Conservation (phyloP, 1,140 invertebrate species). For the Bemisia tabaci region DNA sequence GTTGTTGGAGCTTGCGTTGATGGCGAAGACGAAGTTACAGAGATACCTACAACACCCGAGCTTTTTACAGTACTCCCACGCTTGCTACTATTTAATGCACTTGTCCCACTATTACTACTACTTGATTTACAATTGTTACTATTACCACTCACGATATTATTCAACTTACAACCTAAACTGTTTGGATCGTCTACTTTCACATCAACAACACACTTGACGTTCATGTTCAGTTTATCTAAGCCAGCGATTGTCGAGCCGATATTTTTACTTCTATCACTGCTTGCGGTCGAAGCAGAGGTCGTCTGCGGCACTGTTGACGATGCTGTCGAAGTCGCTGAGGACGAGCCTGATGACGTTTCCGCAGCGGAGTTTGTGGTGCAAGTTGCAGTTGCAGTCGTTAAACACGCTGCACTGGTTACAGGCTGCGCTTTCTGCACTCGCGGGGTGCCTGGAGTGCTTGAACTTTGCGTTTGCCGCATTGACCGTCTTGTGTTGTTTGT, state of each 20-base stretch:
- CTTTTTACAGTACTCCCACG: not conserved
- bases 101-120: conserved; percentile 17
- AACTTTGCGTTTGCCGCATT: not conserved
- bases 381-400: too few relatives aligned
- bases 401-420: too few relatives aligned
- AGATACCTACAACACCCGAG: not conserved
- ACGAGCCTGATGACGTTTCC: not conserved
- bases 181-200: not conserved
- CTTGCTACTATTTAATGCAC: conserved; percentile 10
- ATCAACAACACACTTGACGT: not conserved
- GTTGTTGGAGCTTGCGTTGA: not conserved
- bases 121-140: conserved; percentile 2
- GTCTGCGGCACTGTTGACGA: not conserved
- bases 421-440: too few relatives aligned
- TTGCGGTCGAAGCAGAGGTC: not conserved
- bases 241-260: not conserved
- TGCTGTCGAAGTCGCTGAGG: not conserved
- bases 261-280: not conserved
- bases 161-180: not conserved
- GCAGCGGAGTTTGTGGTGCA: not conserved
- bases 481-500: not conserved
- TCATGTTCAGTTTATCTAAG: not conserved
- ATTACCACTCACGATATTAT: not conserved
- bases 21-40: not conserved
- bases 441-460: too few relatives aligned